Base-by-base conservation (phyloP, 2,888 invertebrate species). In the Toxonevra muliebris region DNA sequence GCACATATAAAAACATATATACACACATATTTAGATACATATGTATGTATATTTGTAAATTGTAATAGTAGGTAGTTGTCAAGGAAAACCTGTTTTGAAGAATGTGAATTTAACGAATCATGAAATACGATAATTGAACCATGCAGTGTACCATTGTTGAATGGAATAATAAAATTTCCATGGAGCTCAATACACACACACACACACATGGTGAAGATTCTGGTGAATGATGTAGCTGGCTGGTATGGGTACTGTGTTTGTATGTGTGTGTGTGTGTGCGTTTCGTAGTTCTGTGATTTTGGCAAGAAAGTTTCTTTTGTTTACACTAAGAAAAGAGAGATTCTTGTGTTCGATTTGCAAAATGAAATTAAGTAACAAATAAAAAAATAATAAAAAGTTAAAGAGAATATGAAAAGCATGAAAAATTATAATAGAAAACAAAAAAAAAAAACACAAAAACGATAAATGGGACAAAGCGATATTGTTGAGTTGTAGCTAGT, bases 61-160 rank as follows among this genome's bases (percentile, higher is more conserved):
- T n/a, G 11, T 40, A 40, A 40, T 12, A 30, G 57, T 40, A 30
- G 57, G 41, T 12, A 60, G 41, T 45, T 48, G 60, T 60, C 9
- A 42, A 61, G 45, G 11, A 48, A 30, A 45, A 61, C 20, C 60
- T 61, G 50, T 61, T 65, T 57, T 57, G 41, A 66, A 61, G 77
- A 76, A 81, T 82, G 79, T 78, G 79, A 82, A 80, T 79, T 80
- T 82, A 81, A 81, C 81, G 82, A 81, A 82, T 81, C 80, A 80
- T 82, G 81, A 81, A 81, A 81, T 82, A 80, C 79, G 79, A 82
- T 82, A 81, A 81, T 80, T 81, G 81, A 82, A 81, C 79, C 82
- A 82, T 82, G 79, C 82, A 81, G 69, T 61, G 68, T 68, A 69
- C 69, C 61, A 70, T 72, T 73, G 73, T 74, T 62, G 73, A 64